These are phyloP conservation scores for Melanotaenia maccullochi DNA, from an alignment of 2,797 vertebrate genomes.

Conservation along the genomic window DNA sequence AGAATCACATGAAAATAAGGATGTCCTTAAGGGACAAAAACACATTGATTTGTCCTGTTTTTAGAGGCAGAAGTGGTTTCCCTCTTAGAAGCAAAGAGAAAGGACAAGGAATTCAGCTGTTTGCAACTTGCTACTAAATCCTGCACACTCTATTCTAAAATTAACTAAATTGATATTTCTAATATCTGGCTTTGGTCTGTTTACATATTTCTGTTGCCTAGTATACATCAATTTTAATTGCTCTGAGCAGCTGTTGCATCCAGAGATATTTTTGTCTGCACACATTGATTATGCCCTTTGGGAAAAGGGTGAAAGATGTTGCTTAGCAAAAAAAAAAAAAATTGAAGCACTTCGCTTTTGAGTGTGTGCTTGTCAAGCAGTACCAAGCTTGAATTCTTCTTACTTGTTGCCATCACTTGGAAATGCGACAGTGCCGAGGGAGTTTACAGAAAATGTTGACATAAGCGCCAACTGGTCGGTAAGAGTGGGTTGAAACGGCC, in stretches of 20 bases:
- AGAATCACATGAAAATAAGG: background rate
- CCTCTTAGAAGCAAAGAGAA: background rate
- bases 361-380: background rate
- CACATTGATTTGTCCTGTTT: background rate
- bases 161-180: background rate
- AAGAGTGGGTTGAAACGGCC: conserved; percentile 19
- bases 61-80: background rate
- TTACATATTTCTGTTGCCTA: background rate
- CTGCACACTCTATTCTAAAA: background rate
- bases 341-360: background rate
- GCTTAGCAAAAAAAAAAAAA: too few relatives aligned
- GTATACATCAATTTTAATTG: background rate
- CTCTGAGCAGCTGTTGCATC: background rate
- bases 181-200: background rate
- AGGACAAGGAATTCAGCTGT: background rate
- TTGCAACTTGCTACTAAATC: background rate
- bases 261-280: background rate
- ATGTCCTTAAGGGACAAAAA: background rate
- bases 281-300: background rate
- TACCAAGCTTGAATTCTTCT: conserved; percentile 4
- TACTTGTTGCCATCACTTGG: conserved; percentile 13
- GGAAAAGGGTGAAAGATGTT: background rate
- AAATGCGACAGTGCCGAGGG: conserved; percentile 5
- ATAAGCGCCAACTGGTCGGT: conserved; percentile 28
- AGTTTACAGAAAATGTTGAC: conserved; percentile 29